Evolutionary conservation across 2,888 invertebrate species (phyloP), one percentile per base, ranked within the genome.

Genomic region (Drosophila tanythrix): DNA sequence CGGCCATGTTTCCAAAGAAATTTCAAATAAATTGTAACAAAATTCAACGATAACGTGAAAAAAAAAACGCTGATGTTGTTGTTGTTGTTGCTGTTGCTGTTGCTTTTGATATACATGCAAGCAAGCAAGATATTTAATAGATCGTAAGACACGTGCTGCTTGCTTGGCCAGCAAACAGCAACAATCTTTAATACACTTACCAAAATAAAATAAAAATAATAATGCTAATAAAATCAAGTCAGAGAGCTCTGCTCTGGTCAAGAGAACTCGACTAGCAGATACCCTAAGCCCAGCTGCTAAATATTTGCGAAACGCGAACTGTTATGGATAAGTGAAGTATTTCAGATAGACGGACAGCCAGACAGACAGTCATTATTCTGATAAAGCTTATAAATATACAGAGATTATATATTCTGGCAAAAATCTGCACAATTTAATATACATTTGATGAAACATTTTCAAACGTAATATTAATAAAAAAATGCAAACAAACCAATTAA

Each of bases 21-120:
- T 79, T 50, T 62, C 60, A 35, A 63, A 74, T 70, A 52, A 74
- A 78, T 51, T 70, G 58, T 72, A 72, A 65, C 72, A 57, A 57
- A 72, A 70, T 67, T 48, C 33, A 52, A 36, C 58, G 29, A 53
- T 21, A 13, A 29, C 25, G 48, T 36, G 40, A 27, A 43, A 40
- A 27, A 43, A 40, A 56, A 56, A 38, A 40, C 25, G 3, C 36
- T 43, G 55, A 61, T 73, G 43, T 35, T 55, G 43, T 59, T 60
- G 56, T 35, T 48, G 21, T 21, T 51, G n/a, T 40, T 29, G 36
- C 10, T 18, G 40, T 15, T 58, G 36, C 13, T 58, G 25, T 50
- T 61, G 56, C 13, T 27, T 21, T 25, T 38, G 27, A 48, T 56
- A 15, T 53, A 33, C 50, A 35, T 3, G n/a, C 10, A 11, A 53